These are phyloP conservation scores for Parauchenoglanis punctatus DNA, from an alignment of 2,797 vertebrate species.

Conservation along the genomic window DNA sequence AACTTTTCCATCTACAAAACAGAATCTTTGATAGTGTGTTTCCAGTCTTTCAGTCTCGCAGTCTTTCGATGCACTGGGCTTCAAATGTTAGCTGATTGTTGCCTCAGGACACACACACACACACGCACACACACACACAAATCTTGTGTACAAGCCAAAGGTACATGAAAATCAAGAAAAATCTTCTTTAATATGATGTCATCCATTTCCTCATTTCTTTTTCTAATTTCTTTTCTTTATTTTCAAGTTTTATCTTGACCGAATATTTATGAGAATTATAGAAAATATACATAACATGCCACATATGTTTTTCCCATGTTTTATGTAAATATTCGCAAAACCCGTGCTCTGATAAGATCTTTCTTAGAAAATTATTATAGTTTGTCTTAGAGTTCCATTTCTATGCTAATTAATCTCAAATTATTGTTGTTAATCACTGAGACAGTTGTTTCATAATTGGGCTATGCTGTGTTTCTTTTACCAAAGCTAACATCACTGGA, in stretches of 20 bases:
- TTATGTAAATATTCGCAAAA: neutral
- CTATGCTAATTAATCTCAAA: slow-evolving; percentile 15
- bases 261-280: neutral
- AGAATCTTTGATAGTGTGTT: neutral
- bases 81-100: neutral
- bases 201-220: neutral
- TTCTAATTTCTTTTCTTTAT: neutral
- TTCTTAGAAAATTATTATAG: neutral
- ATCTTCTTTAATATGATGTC: neutral
- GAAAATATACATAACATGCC: neutral
- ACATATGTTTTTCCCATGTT: neutral
- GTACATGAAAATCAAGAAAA: neutral
- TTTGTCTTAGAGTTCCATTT: neutral
- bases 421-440: slow-evolving; percentile 16
- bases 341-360: no score
- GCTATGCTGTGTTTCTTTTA: neutral
- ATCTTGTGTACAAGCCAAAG: neutral
- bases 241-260: neutral
- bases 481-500: slow-evolving; percentile 21
- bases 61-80: neutral
- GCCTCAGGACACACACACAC: neutral
- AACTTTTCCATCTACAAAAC: neutral
- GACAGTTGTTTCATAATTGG: slow-evolving; percentile 31
- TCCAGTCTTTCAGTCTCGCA: neutral
- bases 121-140: neutral